Conservation (phyloP, 2,113 vertebrate genomes). For the Mesocricetus auratus region DNA sequence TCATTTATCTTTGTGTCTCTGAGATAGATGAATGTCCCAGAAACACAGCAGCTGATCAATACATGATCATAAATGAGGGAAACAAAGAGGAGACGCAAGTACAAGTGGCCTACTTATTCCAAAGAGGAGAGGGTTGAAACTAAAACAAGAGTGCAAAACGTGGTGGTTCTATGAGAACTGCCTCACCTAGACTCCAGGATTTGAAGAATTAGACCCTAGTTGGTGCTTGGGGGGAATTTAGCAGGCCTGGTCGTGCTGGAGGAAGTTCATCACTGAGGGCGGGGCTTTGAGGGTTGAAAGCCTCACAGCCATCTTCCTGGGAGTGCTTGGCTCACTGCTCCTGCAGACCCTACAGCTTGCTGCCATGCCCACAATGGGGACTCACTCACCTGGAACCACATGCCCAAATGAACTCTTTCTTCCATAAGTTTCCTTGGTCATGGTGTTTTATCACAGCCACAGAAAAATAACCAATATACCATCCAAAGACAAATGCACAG, state of each 20-base stretch:
- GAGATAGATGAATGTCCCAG: constrained; percentile 16
- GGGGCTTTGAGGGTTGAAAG: background rate
- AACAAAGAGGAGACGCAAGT: background rate
- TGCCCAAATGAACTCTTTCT: too few relatives aligned
- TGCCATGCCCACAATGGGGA: background rate
- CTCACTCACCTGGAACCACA: background rate
- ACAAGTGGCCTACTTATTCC: background rate
- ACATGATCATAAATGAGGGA: background rate
- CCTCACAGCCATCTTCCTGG: background rate
- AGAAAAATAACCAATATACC: background rate
- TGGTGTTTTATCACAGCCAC: background rate
- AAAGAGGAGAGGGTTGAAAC: background rate
- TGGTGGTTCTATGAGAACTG: background rate
- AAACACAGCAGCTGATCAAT: background rate
- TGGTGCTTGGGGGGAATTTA: background rate
- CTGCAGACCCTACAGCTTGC: too few relatives aligned
- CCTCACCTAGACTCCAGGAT: too few relatives aligned
- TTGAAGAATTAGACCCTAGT: background rate
- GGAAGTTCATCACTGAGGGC: too few relatives aligned
- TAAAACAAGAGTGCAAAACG: background rate
- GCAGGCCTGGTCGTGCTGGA: background rate
- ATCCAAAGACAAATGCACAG: background rate
- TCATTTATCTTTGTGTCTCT: constrained; percentile 5
- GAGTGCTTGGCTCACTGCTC: background rate
- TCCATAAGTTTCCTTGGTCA: background rate